These are phyloP conservation scores for Troides helena DNA, from an alignment of 2,888 invertebrate genomes.

Conservation along the genomic window DNA sequence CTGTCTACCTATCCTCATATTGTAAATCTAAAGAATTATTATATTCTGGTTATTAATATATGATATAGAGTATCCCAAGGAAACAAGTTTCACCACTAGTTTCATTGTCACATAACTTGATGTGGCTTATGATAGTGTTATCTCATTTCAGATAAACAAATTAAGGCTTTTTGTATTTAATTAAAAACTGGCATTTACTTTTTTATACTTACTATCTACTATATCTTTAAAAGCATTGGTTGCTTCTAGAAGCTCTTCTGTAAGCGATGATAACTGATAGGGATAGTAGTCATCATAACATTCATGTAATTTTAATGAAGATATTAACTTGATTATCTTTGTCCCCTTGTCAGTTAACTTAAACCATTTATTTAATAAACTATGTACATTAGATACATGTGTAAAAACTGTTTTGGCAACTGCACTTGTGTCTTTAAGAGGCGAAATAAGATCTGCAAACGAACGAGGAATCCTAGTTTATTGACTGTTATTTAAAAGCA, in stretches of 20 bases:
- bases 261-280: constrained; percentile 52
- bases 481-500: background rate
- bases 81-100: background rate
- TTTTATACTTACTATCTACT: constrained; percentile 49
- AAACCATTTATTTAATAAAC: constrained; percentile 57
- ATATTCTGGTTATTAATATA: too few species aligned
- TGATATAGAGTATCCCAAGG: too few species aligned
- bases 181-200: background rate
- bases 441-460: constrained; percentile 59
- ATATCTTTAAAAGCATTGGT: constrained; percentile 51
- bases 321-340: constrained; percentile 53
- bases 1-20: too few species aligned
- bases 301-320: constrained; percentile 58
- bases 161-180: background rate
- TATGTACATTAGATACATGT: constrained; percentile 59
- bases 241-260: constrained; percentile 52
- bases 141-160: background rate
- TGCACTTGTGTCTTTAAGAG: constrained; percentile 58
- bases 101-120: background rate
- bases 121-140: background rate
- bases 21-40: too few species aligned
- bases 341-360: constrained; percentile 57
- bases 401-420: constrained; percentile 65
- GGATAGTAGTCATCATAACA: constrained; percentile 62
- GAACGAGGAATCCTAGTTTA: background rate